Base-by-base conservation (phyloP, 2,888 invertebrate genomes). In the Cantharis lateralis region DNA sequence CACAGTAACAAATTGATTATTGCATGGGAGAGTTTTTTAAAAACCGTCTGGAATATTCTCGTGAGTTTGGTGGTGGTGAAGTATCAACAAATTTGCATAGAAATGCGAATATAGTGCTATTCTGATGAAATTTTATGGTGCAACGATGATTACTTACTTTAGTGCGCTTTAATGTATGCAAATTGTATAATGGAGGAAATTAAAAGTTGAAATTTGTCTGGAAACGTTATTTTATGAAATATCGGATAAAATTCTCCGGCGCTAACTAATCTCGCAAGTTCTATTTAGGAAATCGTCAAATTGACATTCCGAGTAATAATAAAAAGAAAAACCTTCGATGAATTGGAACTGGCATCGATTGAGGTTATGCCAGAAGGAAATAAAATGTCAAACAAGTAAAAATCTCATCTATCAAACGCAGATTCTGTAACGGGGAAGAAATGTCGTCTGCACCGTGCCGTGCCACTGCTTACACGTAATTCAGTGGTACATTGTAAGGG, bases 1-100 rank as follows among this genome's bases (percentile, higher is more conserved):
- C 79, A 20, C 13, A 18, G 15, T 83, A 83, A 82, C 82, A 83
- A 85, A 84, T 84, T 85, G 83, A 84, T 84, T 82, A 83, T 84
- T 83, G 82, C 83, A 82, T 82, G 83, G 24, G 24, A 83, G 81
- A 82, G 79, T 81, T 80, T 32, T 71, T 78, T 75, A 78, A 78
- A 80, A 82, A 81, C 81, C 81, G 81, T 80, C 80, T 80, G 78
- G 80, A 81, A 81, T 82, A 82, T 81, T 82, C 82, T 81, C 73
- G 75, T 64, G 70, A n/a, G 26, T 63, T 32, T 68, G 15, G 16
- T 18, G 15, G 16, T 18, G 5, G 1, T 64, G 11, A 64, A 64
- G 63, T 68, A 72, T 69, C 70, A 72, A 78, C 77, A 76, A 75
- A 84, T 84, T 84, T 84, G 82, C 84, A 84, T 84, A 84, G 82